Percentiles rank a stretch among this genome's conserved stretches.
These are phyloP conservation scores for Xanthostigma xanthostigma DNA, from an alignment of 2,888 invertebrate genomes.

Conservation along the genomic window DNA sequence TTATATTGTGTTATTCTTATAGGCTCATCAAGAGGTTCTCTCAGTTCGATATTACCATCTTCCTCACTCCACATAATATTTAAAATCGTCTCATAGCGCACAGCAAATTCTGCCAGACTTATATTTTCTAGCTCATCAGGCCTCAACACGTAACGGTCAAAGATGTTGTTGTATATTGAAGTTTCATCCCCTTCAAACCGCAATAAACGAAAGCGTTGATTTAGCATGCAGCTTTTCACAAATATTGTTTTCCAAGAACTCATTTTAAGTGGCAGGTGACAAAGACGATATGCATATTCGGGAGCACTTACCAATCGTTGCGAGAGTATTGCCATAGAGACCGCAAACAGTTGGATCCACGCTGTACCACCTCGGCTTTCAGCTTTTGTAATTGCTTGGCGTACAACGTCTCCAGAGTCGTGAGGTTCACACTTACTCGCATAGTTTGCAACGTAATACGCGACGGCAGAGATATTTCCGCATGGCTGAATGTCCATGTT, in stretches of 20 bases:
- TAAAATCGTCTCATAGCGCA: background rate
- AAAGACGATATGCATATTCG: conserved; percentile 19
- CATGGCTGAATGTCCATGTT: conserved; percentile 23
- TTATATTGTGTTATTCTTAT: conserved; percentile 13
- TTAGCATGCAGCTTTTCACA: conserved; percentile 12
- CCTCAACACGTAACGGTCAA: background rate
- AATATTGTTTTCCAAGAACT: conserved; percentile 7
- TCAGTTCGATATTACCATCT: background rate
- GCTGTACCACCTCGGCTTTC: conserved; percentile 2
- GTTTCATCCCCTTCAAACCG: conserved; percentile 16
- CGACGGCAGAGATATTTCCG: conserved; percentile 19
- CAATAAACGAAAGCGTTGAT: conserved; percentile 18
- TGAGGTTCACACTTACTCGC: conserved; percentile 10
- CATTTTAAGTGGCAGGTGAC: conserved; percentile 4
- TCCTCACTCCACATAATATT: background rate
- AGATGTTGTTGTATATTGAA: conserved; percentile 5
- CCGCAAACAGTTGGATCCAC: conserved; percentile 4
- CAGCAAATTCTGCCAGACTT: background rate
- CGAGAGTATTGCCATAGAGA: conserved; percentile 11
- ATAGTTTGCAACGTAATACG: conserved; percentile 11
- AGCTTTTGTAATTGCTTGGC: conserved; percentile 7
- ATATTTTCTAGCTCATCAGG: background rate
- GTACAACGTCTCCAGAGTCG: conserved; percentile 8
- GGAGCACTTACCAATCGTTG: conserved; percentile 17
- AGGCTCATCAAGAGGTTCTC: background rate